These are phyloP conservation scores for Eupithecia insigniata DNA, from an alignment of 2,888 invertebrate genomes.

Conservation along the genomic window DNA sequence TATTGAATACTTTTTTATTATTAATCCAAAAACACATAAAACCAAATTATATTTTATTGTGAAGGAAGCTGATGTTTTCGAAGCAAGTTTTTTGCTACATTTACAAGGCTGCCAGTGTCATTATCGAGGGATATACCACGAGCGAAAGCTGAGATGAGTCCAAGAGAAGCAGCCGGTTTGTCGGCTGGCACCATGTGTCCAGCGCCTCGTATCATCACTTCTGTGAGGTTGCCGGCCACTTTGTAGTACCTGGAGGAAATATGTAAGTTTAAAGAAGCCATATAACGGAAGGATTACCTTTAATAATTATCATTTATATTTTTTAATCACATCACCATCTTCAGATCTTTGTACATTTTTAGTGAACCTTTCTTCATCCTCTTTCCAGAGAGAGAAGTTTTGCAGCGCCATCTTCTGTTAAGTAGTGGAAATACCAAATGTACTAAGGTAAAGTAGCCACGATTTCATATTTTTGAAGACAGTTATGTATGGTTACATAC, in stretches of 20 bases:
- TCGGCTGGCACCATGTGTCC: conserved; percentile 88
- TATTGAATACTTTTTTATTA: neutral
- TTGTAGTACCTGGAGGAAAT: conserved; percentile 79
- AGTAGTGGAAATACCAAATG: neutral
- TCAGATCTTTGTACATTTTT: neutral
- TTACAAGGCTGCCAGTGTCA: conserved; percentile 67
- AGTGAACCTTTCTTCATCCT: no score
- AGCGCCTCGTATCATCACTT: conserved; percentile 85
- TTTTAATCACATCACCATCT: neutral
- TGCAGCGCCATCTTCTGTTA: conserved; percentile 10
- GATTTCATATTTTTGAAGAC: neutral
- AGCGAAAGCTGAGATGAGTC: conserved; percentile 86
- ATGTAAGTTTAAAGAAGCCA: neutral
- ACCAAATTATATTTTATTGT: conserved; percentile 40
- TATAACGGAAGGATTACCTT: neutral
- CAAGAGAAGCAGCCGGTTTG: conserved; percentile 84
- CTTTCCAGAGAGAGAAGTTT: no score
- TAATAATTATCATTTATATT: neutral
- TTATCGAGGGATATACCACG: conserved; percentile 66
- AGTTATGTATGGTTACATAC: conserved; percentile 54
- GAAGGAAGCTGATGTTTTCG: conserved; percentile 60
- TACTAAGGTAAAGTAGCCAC: neutral
- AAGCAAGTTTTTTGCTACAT: conserved; percentile 63
- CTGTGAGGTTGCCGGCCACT: conserved; percentile 82
- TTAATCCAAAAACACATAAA: neutral